Percentiles rank a stretch among this genome's conserved stretches.
Evolutionary conservation across 2,888 invertebrate genomes (phyloP).

Genomic region (Gerris lacustris): DNA sequence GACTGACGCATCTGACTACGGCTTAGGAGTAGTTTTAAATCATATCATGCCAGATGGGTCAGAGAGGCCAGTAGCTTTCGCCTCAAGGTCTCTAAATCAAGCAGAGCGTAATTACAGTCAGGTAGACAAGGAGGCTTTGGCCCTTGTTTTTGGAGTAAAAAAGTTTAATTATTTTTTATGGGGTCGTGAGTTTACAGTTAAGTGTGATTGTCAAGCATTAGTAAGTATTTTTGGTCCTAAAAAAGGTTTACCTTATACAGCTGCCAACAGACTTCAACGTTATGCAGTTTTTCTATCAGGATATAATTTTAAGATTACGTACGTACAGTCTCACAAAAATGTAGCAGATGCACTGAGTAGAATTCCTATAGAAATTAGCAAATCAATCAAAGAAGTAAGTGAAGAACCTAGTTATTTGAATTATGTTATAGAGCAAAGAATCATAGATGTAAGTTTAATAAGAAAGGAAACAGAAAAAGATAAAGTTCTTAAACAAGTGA

Average conservation of each 20-base stretch:
- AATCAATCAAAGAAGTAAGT: background rate
- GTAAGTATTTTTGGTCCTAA: conserved; percentile 13
- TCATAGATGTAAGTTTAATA: background rate
- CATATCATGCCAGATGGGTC: too few relatives aligned
- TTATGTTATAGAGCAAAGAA: background rate
- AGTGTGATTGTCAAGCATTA: conserved; percentile 9
- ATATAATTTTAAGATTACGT: conserved; percentile 12
- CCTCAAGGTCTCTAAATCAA: background rate
- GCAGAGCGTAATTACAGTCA: conserved; percentile 1
- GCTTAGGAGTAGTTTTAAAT: background rate
- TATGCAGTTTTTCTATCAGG: conserved; percentile 14
- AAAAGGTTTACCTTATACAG: background rate
- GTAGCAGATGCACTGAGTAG: conserved; percentile 17
- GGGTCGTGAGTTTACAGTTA: background rate
- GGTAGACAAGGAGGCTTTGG: background rate
- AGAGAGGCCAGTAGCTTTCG: background rate
- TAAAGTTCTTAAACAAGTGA: conserved; percentile 10
- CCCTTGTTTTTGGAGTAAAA: background rate
- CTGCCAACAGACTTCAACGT: conserved; percentile 13
- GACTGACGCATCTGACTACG: background rate
- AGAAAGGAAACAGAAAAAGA: conserved; percentile 9
- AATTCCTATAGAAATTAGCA: background rate
- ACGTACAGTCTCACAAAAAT: conserved; percentile 16
- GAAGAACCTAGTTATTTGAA: background rate
- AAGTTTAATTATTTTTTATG: background rate